Base-by-base conservation (phyloP, 2,888 invertebrate genomes). In the Phyto melanocephala region DNA sequence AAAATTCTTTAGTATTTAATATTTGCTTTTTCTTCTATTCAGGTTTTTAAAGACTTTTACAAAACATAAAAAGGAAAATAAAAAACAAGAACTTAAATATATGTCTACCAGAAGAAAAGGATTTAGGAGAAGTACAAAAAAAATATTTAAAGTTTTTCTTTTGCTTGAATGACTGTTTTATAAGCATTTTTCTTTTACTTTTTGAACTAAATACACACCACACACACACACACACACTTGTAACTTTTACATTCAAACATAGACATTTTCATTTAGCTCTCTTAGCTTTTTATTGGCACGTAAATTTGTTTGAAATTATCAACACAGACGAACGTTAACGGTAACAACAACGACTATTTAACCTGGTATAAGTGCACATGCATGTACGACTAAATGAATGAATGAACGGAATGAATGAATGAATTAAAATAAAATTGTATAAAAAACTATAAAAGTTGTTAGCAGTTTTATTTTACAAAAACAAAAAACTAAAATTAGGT, bases 241-340 rank as follows among this genome's bases (percentile, higher is more conserved):
- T 11, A 37, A 11, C 11, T 37, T 37, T 8, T 37, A 37, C 37
- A 37, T 37, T 11, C 8, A 37, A 3, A 37, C 37, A 28, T 28
- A 13, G 13, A 24, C 1, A 52, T 56, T 56, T 63, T 28, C 56
- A 47, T 50, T 28, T 65, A 71, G 20, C 56, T 65, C 40, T 17
- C 33, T 17, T 10, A 15, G 24, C 1, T 67, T 62, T 58, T 82
- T 82, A 75, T 79, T 79, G 81, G 81, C 78, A 82, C 65, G 60
- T 71, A 75, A 81, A 81, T 75, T 75, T 79, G 78, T 75, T 71
- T 52, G 70, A 78, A 82, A 81, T 78, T 78, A 81, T 81, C 70
- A 78, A 62, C 65, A 80, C 24, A 58, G 24, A 52, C 3, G 8
- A 28, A 52, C 52, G 17, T 13, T 17, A 33, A 37, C 50, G 56